Evolutionary conservation across 2,797 vertebrate species (phyloP), one percentile per base, ranked within the genome.

Genomic region (Lerista edwardsae): DNA sequence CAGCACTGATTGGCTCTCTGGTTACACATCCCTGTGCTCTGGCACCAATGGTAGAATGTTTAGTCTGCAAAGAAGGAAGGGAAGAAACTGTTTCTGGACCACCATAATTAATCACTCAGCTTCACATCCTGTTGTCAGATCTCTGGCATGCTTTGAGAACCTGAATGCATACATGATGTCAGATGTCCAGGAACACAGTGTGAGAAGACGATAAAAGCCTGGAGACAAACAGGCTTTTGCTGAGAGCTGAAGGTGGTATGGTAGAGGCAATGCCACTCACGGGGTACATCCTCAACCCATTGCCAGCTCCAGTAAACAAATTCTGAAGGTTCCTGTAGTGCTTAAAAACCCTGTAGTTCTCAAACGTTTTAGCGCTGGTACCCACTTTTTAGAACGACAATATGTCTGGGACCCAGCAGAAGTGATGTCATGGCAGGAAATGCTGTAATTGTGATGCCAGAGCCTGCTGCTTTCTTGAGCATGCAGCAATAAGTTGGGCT

Each of bases 221-320:
- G 41, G 62, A 92, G 88, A 59, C 34, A 91, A 88, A 51, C 77
- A 10, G 21, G 72, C 84, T 51, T 34, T 79, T 64, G 7, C 23
- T 19, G 19, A 75, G 34, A 27, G 51, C 23, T 41, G 36, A 15
- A 87, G 72, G 0, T 34, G 0, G 0, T 3, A 11, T 34, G 2
- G 8, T 55, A 55, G 62, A 44, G 62, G 39, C 6, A 2, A 44
- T 55, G 39, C 67, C 44, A 8, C 29, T 77, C 36, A 77, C 61
- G 44, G 41, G 51, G 4, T 31, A 21, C 31, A 71, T 27, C 21
- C 12, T 44, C 21, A 59, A 14, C 14, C 14, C 51, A n/a, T 29
- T 23, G 17, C 57, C 47, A 67, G 5, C 17, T n/a, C 6, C 11
- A 51, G 11, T 67, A 47, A 64, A 57, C 17, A 6, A 11, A n/a